Evolutionary conservation across 2,888 invertebrate species (phyloP).

Genomic region (Teleogryllus oceanicus): DNA sequence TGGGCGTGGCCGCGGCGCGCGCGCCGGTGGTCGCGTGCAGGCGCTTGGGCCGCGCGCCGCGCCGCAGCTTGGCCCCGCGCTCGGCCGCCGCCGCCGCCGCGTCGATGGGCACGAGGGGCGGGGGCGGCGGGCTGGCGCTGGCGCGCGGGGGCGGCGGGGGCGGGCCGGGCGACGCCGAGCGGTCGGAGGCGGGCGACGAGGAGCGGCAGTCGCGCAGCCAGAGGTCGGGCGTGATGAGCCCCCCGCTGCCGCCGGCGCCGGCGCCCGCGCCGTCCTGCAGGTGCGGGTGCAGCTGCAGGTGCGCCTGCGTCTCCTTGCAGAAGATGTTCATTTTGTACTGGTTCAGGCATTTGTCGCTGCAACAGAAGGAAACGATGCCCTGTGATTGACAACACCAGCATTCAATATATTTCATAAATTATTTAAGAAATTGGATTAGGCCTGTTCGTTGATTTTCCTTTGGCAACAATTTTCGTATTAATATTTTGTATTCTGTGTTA

Average conservation of each 20-base stretch:
- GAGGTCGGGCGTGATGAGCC: conserved; percentile 78
- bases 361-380: conserved; percentile 43
- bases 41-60: background rate
- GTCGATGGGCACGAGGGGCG: conserved; percentile 31
- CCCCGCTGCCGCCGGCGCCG: conserved; percentile 33
- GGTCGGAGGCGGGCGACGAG: conserved; percentile 54
- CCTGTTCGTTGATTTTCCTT: no score
- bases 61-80: conserved; percentile 6
- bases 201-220: conserved; percentile 81
- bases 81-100: conserved; percentile 43
- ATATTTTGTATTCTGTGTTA: no score
- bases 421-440: no score
- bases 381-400: no score
- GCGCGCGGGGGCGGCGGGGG: conserved; percentile 42
- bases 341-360: conserved; percentile 88
- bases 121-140: conserved; percentile 20
- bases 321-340: conserved; percentile 97
- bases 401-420: no score
- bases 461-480: no score
- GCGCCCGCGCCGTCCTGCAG: conserved; percentile 49
- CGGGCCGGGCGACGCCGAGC: conserved; percentile 38
- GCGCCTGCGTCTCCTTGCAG: conserved; percentile 88
- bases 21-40: background rate
- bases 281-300: conserved; percentile 77
- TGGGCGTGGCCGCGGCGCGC: conserved; percentile 52